These are phyloP conservation scores for Rattus rattus DNA, from an alignment of 2,113 vertebrate genomes.

Conservation along the genomic window DNA sequence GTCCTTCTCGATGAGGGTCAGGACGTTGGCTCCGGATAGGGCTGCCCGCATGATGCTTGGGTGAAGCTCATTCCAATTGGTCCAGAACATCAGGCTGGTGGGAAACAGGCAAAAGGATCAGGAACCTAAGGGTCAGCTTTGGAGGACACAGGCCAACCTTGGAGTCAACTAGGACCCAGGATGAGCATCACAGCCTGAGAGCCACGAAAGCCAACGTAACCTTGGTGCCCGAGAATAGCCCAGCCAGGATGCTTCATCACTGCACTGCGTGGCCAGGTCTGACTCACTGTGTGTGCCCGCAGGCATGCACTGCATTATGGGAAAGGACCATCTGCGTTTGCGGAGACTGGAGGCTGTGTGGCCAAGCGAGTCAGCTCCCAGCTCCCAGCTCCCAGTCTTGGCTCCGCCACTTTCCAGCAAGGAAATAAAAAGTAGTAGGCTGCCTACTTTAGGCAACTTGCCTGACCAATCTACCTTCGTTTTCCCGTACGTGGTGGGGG, in stretches of 20 bases:
- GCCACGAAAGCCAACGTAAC: neutral
- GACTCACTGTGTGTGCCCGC: fast-evolving
- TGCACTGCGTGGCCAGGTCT: fast-evolving
- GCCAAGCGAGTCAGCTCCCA: neutral
- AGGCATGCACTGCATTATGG: neutral
- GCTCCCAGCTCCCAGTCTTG: neutral
- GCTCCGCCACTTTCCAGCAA: too few relatives aligned
- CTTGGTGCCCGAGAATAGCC: fast-evolving
- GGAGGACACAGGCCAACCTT: neutral
- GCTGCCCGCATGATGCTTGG: conserved; percentile 98
- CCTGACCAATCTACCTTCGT: neutral
- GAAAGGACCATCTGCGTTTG: fast-evolving
- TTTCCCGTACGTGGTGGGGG: neutral
- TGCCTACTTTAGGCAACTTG: neutral
- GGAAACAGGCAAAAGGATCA: neutral
- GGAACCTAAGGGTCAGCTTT: neutral
- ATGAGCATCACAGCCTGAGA: neutral
- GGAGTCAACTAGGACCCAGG: neutral
- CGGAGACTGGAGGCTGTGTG: neutral
- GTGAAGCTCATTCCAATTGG: conserved; percentile 98
- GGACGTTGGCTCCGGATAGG: conserved; percentile 93
- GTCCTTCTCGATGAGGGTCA: conserved; percentile 95
- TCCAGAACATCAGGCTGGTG: conserved; percentile 98
- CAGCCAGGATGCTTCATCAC: fast-evolving
- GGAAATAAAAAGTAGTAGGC: neutral